Evolutionary conservation across 37 sponge, comb jelly and placozoan genomes (phyloP).

Genomic region (Lycopodina hypogea): DNA sequence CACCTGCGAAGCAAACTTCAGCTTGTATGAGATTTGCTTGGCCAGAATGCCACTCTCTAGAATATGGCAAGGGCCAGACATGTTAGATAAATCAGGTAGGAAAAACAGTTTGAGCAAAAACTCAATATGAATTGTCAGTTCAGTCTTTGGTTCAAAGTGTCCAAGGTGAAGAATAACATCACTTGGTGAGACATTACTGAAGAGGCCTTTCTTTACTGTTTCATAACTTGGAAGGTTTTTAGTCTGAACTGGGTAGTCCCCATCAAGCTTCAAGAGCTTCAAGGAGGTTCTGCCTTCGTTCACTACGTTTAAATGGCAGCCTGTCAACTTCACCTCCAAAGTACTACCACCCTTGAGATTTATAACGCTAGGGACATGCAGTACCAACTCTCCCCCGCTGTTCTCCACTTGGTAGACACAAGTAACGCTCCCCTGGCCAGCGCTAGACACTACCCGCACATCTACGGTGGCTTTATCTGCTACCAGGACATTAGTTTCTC

Average conservation of each 20-base stretch:
- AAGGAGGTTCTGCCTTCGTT: not conserved
- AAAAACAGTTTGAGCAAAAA: not conserved
- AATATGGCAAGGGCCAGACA: not conserved
- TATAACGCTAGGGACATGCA: conserved; percentile 33
- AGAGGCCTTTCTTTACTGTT: not conserved
- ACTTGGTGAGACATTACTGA: not conserved
- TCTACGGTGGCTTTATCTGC: conserved; percentile 16
- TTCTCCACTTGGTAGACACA: conserved; percentile 7
- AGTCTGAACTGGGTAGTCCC: not conserved
- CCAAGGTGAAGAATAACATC: conserved; percentile 6
- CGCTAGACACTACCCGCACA: conserved; percentile 12
- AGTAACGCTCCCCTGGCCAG: conserved; percentile 28
- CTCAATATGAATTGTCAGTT: conserved; percentile 1
- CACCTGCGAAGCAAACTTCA: conserved; percentile 10
- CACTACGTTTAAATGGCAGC: conserved; percentile 1
- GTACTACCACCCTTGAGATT: conserved; percentile 11
- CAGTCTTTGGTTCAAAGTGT: not conserved
- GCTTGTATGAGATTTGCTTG: not conserved
- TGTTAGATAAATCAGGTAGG: not conserved
- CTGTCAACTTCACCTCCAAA: conserved; percentile 33
- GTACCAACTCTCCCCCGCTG: conserved; percentile 3
- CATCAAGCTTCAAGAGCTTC: not conserved
- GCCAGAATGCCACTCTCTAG: not conserved
- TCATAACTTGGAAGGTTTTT: conserved; percentile 1
- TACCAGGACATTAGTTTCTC: conserved; percentile 1